A percentile compares a stretch with the other conserved stretches of the same genome.
These are phyloP conservation scores for Gymnogyps californianus DNA, from an alignment of 2,113 vertebrate species.

Conservation along the genomic window DNA sequence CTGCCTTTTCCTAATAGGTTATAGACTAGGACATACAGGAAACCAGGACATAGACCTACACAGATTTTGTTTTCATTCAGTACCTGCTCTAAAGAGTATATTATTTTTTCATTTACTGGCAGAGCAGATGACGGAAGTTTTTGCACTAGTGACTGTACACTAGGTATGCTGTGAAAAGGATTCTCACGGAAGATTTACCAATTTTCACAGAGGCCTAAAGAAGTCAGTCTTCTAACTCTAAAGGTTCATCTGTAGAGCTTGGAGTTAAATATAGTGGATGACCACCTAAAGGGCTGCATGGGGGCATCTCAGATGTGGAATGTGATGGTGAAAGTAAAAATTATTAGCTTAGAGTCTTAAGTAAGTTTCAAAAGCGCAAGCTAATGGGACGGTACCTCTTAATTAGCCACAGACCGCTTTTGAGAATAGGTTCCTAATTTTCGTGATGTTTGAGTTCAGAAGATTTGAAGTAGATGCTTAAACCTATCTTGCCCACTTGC, in stretches of 20 bases:
- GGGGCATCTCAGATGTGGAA: background rate
- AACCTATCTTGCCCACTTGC: background rate
- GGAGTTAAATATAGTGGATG: background rate
- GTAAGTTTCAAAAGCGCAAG: background rate
- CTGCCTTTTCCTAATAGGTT: background rate
- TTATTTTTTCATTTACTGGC: background rate
- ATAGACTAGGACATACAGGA: background rate
- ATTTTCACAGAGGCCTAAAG: background rate
- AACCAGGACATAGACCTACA: background rate
- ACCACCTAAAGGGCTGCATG: background rate
- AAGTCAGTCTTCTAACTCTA: background rate
- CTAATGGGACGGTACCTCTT: background rate
- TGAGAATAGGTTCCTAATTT: background rate
- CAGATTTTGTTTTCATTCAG: background rate
- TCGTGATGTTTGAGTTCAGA: background rate
- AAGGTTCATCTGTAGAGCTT: background rate
- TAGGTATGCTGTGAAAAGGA: background rate
- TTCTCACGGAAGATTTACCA: background rate
- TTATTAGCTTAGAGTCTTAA: background rate
- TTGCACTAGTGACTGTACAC: background rate
- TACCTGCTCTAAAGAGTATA: background rate
- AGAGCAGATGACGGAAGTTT: background rate
- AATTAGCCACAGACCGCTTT: background rate
- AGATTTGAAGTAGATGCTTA: background rate
- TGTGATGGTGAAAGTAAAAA: background rate